Evolutionary conservation across 1,140 invertebrate genomes (phyloP), one percentile per base, ranked within the genome.

Genomic region (Propsilocerus akamusi): DNA sequence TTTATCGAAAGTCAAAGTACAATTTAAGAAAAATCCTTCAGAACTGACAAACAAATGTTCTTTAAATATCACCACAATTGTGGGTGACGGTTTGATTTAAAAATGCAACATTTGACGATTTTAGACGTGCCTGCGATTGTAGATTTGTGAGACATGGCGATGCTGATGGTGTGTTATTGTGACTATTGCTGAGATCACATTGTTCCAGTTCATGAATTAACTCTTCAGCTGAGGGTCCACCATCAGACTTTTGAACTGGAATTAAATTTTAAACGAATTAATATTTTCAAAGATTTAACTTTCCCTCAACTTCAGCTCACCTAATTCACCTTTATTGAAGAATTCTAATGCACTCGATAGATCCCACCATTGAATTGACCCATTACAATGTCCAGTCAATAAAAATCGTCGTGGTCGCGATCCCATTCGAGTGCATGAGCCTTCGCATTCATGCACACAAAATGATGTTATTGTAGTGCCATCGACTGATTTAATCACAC

Each of bases 301-400:
- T n/a, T n/a, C n/a, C n/a, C n/a, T n/a, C n/a, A n/a, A n/a, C n/a
- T n/a, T 7, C n/a, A 26, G 53, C 53, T 63, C 67, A 80, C 77
- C 74, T 63, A 72, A 68, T 63, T 72, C 70, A 58, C 72, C 70
- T 71, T 85, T 79, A 58, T 76, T 68, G 59, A 78, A 71, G 49
- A 85, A 74, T 66, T 97, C 90, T 17, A 97, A 69, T 46, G 92
- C 93, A 8, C 91, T 97, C 3, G 91, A 96, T 26, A 99, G 72
- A 70, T 99, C 94, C 93, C 93, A 98, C 86, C 97, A 93, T 72
- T 97, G 93, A 56, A 97, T 85, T 48, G 85, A 83, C 46, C 95
- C 94, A 63, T 90, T 95, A 14, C 81, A 80, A 64, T 97, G 94
- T 5, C 94, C 95, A 14, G 93, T 96, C 55, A 98, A 86, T 57